Base-by-base conservation (phyloP, 2,888 invertebrate genomes). In the Willowsia nigromaculata region DNA sequence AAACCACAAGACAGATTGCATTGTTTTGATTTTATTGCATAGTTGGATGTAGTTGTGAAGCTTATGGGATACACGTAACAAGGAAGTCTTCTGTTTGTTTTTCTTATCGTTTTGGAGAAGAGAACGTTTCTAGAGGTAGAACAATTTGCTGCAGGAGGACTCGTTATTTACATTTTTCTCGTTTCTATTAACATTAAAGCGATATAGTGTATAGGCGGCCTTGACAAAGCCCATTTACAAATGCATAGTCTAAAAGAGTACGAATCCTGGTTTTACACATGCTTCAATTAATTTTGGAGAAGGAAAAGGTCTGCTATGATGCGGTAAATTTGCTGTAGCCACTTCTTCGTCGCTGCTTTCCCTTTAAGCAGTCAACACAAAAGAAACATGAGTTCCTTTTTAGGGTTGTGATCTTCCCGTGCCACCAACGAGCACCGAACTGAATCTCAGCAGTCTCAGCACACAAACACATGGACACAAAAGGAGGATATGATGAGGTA, bases 1-100 rank as follows among this genome's bases (percentile, higher is more conserved):
- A 22, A 50, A 50, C 50, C 76, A 50, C 76, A 76, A 50, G 76
- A 76, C 76, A 50, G 47, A 76, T 76, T 76, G 76, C 76, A 76
- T 76, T 76, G 76, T 76, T 76, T 76, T 50, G 71, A 71, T 71
- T 71, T 71, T 71, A 71, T 71, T 40, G 40, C 71, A 71, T 71
- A 71, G 71, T 71, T 71, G 40, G 1, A 71, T 22, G 65, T 65
- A 71, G 25, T 22, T 40, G 65, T 7, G 40, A 40, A 71, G 71
- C 65, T n/a, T 30, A 53, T 18, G 5, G 7, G 50, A 53, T 62
- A 62, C 15, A 30, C 62, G 9, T 40, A 25, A 15, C 37, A 7
- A 2, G 0, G 18, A 71, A 65, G 33, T 6, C 65, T 65, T 40
- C 22, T 33, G 65, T 65, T 40, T 71, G 71, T 71, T 71, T 68